These are phyloP conservation scores for Strigamia crassipes DNA, from an alignment of 2,888 invertebrate genomes.

Conservation along the genomic window DNA sequence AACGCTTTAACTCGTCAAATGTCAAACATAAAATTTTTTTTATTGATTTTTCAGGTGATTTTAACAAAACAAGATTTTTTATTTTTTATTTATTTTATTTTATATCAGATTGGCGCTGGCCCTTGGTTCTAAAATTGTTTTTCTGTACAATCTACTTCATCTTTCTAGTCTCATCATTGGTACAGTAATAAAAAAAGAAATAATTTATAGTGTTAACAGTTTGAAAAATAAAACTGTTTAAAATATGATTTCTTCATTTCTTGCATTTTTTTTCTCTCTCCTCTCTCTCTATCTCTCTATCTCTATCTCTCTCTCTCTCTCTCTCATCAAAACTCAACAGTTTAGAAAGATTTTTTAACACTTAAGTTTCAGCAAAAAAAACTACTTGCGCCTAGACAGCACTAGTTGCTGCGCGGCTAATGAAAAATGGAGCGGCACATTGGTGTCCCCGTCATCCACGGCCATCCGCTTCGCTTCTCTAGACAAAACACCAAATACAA, in stretches of 20 bases:
- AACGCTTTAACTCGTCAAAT: not conserved
- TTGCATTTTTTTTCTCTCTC: slow-evolving; percentile 10
- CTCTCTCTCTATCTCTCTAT: not conserved
- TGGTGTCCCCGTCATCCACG: not conserved
- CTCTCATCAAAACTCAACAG: slow-evolving; percentile 43
- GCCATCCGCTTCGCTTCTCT: not conserved
- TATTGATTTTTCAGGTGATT: slow-evolving; percentile 37
- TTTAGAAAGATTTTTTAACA: slow-evolving; percentile 46
- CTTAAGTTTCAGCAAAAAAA: not conserved
- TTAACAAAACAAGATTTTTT: slow-evolving; percentile 46
- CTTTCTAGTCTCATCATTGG: slow-evolving; percentile 34
- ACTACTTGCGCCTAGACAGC: slow-evolving; percentile 36
- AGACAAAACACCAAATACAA: not conserved
- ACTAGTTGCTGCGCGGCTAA: slow-evolving; percentile 13
- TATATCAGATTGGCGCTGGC: slow-evolving; percentile 41
- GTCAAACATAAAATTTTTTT: slow-evolving; percentile 47
- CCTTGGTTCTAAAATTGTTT: slow-evolving; percentile 44
- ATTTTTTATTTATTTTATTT: not conserved
- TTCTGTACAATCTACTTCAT: slow-evolving; percentile 44
- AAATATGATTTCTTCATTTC: slow-evolving; percentile 45
- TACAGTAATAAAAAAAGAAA: slow-evolving; percentile 46
- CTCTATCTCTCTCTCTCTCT: not conserved
- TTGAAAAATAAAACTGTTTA: slow-evolving; percentile 48
- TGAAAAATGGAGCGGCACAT: slow-evolving; percentile 24
- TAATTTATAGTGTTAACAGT: slow-evolving; percentile 47